Evolutionary conservation across 2,888 invertebrate species (phyloP).

Genomic region (Nycteola revayana): DNA sequence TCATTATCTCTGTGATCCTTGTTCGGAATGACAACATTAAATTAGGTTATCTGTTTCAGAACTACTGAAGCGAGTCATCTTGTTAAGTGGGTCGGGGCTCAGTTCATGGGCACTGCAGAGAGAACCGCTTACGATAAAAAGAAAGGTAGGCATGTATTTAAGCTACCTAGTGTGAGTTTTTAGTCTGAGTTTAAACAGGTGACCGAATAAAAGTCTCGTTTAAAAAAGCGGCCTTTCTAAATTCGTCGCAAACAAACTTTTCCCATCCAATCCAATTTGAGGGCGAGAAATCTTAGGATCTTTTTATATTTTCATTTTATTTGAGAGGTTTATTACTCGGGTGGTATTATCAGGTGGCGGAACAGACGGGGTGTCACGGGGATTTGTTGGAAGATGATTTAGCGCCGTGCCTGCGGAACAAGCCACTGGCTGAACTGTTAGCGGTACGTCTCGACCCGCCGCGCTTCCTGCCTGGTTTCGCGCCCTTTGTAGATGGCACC

Average conservation of each 20-base stretch:
- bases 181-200: conserved; percentile 17
- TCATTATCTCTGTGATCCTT: conserved; percentile 53
- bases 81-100: conserved; percentile 94
- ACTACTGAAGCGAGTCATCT: conserved; percentile 91
- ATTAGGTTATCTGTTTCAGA: conserved; percentile 85
- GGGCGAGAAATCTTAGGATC: conserved; percentile 6
- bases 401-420: conserved; percentile 91
- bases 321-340: conserved; percentile 3
- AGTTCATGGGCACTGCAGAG: conserved; percentile 96
- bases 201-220: conserved; percentile 9
- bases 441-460: conserved; percentile 90
- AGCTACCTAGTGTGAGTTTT: conserved; percentile 27
- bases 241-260: conserved; percentile 13
- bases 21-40: conserved; percentile 62
- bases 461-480: conserved; percentile 92
- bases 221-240: conserved; percentile 12
- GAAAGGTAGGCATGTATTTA: conserved; percentile 68
- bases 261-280: conserved; percentile 15
- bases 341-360: conserved; percentile 83
- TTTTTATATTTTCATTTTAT: conserved; percentile 14
- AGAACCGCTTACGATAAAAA: conserved; percentile 90
- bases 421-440: conserved; percentile 88
- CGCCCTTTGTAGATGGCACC: conserved; percentile 96
- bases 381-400: conserved; percentile 91
- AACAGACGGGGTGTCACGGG: conserved; percentile 92